phyloP scores from a whole-genome alignment of 2,113 vertebrate species.

The Neogobius melanostomus region DNA sequence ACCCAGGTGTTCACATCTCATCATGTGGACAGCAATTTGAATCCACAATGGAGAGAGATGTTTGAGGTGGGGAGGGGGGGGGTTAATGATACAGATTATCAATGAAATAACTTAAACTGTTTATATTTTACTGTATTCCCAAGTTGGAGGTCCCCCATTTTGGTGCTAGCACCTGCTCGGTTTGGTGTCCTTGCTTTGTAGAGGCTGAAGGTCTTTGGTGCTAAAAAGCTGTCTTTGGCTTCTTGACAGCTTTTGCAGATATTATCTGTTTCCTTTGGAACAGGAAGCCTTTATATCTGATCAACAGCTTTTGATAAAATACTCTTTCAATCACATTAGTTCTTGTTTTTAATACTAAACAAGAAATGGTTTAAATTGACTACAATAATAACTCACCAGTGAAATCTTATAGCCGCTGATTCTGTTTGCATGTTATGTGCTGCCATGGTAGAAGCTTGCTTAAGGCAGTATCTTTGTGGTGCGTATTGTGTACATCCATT shows the following conservation, averaged over 20 bases:
- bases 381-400: neutral
- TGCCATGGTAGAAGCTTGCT: slow-evolving; percentile 43
- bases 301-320: slow-evolving; percentile 17
- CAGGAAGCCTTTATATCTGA: slow-evolving; percentile 50
- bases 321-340: slow-evolving; percentile 15
- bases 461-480: slow-evolving; percentile 58
- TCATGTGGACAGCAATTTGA: slow-evolving; percentile 84
- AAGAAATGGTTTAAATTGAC: neutral
- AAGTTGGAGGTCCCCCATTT: slow-evolving; percentile 10
- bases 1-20: slow-evolving; percentile 89
- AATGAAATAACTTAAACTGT: neutral
- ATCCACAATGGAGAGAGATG: slow-evolving; percentile 90
- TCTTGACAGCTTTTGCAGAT: slow-evolving; percentile 28
- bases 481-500: slow-evolving; percentile 54
- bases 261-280: slow-evolving; percentile 26
- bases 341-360: slow-evolving; percentile 1
- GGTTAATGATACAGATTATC: neutral
- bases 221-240: slow-evolving; percentile 2
- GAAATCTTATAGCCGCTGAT: slow-evolving; percentile 14
- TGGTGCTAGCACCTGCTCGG: slow-evolving; percentile 13
- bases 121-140: slow-evolving; percentile 7
- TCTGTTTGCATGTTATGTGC: slow-evolving; percentile 58
- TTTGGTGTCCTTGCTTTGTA: slow-evolving; percentile 23
- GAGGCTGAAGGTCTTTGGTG: neutral
- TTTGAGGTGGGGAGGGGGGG: slow-evolving; percentile 82